Evolutionary conservation across 2,113 vertebrate genomes (phyloP).

Genomic region (Dromaius novaehollandiae): DNA sequence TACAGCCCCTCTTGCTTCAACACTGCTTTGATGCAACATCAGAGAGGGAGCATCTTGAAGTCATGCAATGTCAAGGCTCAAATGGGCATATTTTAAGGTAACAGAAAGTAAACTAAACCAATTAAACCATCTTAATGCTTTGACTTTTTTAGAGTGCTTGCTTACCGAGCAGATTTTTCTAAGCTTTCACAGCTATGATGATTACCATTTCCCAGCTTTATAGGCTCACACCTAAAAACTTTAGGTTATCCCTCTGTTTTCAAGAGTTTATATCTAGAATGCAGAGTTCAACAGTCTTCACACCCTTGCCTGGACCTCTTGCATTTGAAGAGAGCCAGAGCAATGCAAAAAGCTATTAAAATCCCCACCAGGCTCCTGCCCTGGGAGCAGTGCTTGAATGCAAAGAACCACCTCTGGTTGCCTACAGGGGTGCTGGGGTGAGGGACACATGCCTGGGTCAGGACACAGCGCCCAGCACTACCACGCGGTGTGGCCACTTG

Average conservation of each 20-base stretch:
- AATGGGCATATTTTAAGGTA: slow-evolving; percentile 67
- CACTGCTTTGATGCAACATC: slow-evolving; percentile 58
- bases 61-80: slow-evolving; percentile 60
- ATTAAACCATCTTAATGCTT: slow-evolving; percentile 64
- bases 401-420: fast-evolving
- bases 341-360: not conserved
- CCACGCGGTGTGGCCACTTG: not conserved
- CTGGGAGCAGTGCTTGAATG: not conserved
- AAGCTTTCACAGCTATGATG: not conserved
- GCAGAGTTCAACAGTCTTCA: not conserved
- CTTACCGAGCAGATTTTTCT: slow-evolving; percentile 44
- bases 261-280: not conserved
- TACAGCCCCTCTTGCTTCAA: slow-evolving; percentile 45
- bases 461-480: fast-evolving
- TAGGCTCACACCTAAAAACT: not conserved
- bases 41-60: slow-evolving; percentile 53
- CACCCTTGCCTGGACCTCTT: not conserved
- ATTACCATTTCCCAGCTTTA: not conserved
- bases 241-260: not conserved
- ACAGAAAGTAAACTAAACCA: slow-evolving; percentile 69
- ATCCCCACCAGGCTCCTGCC: not conserved
- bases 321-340: not conserved
- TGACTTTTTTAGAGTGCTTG: slow-evolving; percentile 33
- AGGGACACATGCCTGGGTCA: not conserved
- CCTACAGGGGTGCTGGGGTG: not conserved